These are phyloP conservation scores for Ailuropoda melanoleuca DNA, from an alignment of 2,113 vertebrate genomes.

Conservation along the genomic window DNA sequence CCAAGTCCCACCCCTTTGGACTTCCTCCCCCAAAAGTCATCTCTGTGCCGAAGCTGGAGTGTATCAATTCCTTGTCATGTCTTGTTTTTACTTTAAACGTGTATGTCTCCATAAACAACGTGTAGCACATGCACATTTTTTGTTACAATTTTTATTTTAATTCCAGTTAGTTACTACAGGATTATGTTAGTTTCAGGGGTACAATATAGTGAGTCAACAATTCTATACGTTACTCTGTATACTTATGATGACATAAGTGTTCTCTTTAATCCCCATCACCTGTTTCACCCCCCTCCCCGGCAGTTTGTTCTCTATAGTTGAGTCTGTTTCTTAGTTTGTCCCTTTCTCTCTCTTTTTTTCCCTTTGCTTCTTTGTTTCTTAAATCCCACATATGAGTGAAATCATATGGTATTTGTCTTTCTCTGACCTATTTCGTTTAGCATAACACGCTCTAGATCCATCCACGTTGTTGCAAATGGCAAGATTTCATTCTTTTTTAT, in stretches of 20 bases:
- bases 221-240: not conserved
- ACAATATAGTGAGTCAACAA: not conserved
- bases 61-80: not conserved
- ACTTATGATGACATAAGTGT: not conserved
- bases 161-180: not conserved
- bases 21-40: not conserved
- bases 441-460: not conserved
- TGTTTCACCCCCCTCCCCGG: not conserved
- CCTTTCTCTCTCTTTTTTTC: not conserved
- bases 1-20: not conserved
- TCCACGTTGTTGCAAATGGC: not conserved
- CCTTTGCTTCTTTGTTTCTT: not conserved
- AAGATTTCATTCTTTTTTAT: not conserved
- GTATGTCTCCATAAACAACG: not conserved
- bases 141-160: not conserved
- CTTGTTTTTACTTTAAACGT: not conserved
- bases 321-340: not conserved
- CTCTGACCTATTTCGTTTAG: not conserved
- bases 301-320: not conserved
- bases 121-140: not conserved
- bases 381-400: not conserved
- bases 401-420: not conserved
- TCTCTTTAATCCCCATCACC: not conserved
- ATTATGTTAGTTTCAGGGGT: not conserved
- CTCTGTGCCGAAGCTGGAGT: not conserved